Percentiles rank a stretch among this genome's conserved stretches.
These are phyloP conservation scores for Artemisiospiza belli DNA, from an alignment of 2,113 vertebrate species.

Conservation along the genomic window DNA sequence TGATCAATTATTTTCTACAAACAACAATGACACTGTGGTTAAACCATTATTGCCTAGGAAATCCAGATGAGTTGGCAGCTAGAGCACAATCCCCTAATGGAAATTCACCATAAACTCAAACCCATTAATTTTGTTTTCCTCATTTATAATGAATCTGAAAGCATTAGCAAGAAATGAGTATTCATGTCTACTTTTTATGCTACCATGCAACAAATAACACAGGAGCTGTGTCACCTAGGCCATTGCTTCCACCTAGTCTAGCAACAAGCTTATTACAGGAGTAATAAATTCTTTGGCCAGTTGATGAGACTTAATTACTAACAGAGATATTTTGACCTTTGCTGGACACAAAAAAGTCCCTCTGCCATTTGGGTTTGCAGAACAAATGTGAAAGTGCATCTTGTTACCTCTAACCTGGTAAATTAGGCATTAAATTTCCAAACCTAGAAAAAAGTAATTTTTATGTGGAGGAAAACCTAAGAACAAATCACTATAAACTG, in stretches of 20 bases:
- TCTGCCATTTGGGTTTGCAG: background rate
- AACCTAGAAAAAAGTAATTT: background rate
- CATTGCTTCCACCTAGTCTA: background rate
- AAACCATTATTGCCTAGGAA: conserved; percentile 25
- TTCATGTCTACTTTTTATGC: background rate
- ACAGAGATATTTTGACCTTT: background rate
- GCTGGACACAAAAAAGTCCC: background rate
- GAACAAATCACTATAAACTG: background rate
- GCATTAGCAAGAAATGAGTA: background rate
- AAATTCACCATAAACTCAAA: background rate
- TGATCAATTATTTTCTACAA: conserved; percentile 37
- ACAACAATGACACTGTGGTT: background rate
- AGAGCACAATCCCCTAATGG: background rate
- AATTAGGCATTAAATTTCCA: background rate
- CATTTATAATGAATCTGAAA: conserved; percentile 10
- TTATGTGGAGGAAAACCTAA: background rate
- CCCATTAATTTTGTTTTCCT: background rate
- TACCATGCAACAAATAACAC: background rate
- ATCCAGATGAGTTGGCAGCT: conserved; percentile 19
- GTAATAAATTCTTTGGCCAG: background rate
- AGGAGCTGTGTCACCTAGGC: background rate
- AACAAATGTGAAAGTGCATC: background rate
- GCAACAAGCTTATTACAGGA: background rate
- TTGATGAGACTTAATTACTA: background rate
- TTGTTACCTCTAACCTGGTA: background rate